Conservation (phyloP, 2,797 vertebrate genomes). For the Crenuchus spilurus region DNA sequence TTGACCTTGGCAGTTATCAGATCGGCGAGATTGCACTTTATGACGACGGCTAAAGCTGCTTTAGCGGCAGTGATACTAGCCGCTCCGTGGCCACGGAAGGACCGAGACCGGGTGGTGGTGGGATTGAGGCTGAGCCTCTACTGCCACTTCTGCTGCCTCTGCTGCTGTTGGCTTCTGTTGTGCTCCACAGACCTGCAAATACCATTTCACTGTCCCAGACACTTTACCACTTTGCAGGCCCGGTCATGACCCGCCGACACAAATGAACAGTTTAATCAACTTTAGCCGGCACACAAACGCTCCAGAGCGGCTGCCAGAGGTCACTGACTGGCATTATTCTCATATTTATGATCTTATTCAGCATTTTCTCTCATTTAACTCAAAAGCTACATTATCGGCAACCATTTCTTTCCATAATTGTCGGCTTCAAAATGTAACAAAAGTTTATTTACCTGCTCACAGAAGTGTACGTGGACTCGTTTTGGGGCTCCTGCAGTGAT, state of each 20-base stretch:
- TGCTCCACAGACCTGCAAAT: slow-evolving; percentile 68
- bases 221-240: slow-evolving; percentile 68
- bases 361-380: too few species aligned
- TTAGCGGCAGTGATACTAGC: slow-evolving; percentile 76
- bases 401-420: not conserved
- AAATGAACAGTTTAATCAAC: slow-evolving; percentile 76
- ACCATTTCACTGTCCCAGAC: slow-evolving; percentile 83
- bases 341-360: not conserved
- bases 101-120: slow-evolving; percentile 13
- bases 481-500: too few species aligned
- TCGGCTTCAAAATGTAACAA: too few species aligned
- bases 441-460: too few species aligned
- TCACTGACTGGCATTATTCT: not conserved
- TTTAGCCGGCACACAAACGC: slow-evolving; percentile 55
- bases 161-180: slow-evolving; percentile 27
- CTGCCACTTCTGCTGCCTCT: slow-evolving; percentile 2
- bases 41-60: slow-evolving; percentile 83
- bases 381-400: too few species aligned
- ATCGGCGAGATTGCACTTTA: slow-evolving; percentile 88
- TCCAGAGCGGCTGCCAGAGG: slow-evolving; percentile 19
- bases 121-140: slow-evolving; percentile 57
- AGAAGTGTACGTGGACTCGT: too few species aligned
- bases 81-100: slow-evolving; percentile 28
- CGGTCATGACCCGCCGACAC: slow-evolving; percentile 55
- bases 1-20: slow-evolving; percentile 95